A percentile compares a stretch with the other conserved stretches of the same genome.
phyloP scores from a whole-genome alignment of 2,113 vertebrate species.

The Oncorhynchus kisutch region DNA sequence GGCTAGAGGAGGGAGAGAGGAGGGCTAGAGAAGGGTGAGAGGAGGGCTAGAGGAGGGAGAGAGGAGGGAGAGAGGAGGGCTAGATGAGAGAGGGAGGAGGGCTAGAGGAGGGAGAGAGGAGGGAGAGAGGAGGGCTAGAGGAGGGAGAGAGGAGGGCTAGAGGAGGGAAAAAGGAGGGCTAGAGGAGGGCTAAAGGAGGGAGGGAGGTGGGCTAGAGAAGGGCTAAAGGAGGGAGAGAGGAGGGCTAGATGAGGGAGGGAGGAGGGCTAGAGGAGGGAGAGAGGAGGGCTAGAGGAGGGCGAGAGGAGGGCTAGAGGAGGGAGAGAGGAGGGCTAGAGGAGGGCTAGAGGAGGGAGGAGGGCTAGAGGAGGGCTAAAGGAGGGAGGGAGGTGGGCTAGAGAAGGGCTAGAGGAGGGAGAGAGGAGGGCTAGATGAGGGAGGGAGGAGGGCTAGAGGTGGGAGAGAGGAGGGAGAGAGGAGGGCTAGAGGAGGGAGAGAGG shows the following conservation, averaged over 20 bases:
- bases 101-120: too few relatives aligned
- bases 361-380: neutral
- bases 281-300: neutral
- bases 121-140: too few relatives aligned
- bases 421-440: slow-evolving; percentile 7
- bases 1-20: too few relatives aligned
- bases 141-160: too few relatives aligned
- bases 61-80: too few relatives aligned
- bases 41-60: too few relatives aligned
- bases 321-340: slow-evolving; percentile 4
- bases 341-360: neutral
- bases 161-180: too few relatives aligned
- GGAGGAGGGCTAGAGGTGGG: too few relatives aligned
- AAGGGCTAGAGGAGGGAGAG: slow-evolving; percentile 10
- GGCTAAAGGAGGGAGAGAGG: slow-evolving; percentile 7
- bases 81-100: too few relatives aligned
- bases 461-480: neutral
- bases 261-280: neutral
- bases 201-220: slow-evolving; percentile 5
- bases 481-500: slow-evolving; percentile 20
- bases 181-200: neutral
- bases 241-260: neutral
- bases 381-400: too few relatives aligned
- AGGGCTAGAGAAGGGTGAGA: too few relatives aligned
- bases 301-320: slow-evolving; percentile 8